Evolutionary conservation across 2,888 invertebrate genomes (phyloP), one percentile per base, ranked within the genome.

Genomic region (Spatulosminthurus flaviceps): DNA sequence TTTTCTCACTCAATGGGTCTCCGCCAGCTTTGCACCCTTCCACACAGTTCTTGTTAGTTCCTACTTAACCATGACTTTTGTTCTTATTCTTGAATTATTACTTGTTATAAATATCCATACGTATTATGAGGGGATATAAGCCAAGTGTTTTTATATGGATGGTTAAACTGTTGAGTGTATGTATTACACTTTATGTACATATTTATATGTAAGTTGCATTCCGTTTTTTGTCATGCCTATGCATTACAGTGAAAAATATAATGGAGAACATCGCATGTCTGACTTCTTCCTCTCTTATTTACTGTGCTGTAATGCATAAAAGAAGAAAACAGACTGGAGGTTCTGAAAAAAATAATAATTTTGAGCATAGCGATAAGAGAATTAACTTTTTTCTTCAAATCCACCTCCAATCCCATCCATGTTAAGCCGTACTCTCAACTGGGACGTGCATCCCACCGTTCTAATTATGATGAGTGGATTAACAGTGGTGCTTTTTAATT

Each of bases 401-500:
- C 16, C 34, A 4, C 34, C 34, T 51, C n/a, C n/a, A 19, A 51
- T 51, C n/a, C n/a, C n/a, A 51, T 51, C 5, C 51, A 51, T 51
- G 16, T 51, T 19, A 51, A 51, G n/a, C 51, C 51, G n/a, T 2
- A 51, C 51, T 51, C 51, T 51, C 9, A 51, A 51, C 51, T 19
- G 51, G 16, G 51, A 51, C 51, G 60, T 73, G 28, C 73, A 73
- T 73, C 77, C 77, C 77, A 70, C 77, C 60, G 61, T 29, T 70
- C 77, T 77, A 77, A 77, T 77, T 77, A 70, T 77, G 77, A 77
- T 70, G 77, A 77, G 70, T 64, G 66, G 67, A 76, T 77, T 71
- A 70, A 77, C 43, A 13, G 42, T 41, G 7, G 70, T 71, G 19
- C 77, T 71, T 70, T 77, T 77, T 77, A 77, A 77, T 77, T 77